These are phyloP conservation scores for Heteropelma amictum DNA, from an alignment of 2,888 invertebrate species.

Conservation along the genomic window DNA sequence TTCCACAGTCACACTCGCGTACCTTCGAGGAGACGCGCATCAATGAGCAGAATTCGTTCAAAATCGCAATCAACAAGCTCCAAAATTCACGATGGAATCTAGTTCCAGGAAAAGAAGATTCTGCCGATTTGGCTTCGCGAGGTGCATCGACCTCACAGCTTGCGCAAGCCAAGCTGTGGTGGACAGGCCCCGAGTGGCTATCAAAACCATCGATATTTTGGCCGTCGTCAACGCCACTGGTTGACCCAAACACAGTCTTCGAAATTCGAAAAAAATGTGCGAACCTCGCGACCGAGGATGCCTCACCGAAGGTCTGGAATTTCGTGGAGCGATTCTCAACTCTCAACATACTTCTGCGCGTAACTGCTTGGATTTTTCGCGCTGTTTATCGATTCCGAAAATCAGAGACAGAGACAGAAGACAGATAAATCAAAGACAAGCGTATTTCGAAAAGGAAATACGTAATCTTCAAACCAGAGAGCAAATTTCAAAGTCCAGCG, in stretches of 20 bases:
- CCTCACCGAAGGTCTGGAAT: not conserved
- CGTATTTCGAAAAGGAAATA: conserved; percentile 26
- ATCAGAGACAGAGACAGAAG: not conserved
- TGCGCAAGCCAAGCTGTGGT: conserved; percentile 21
- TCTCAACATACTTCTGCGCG: conserved; percentile 8
- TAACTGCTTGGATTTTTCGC: conserved; percentile 14
- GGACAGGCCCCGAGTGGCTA: conserved; percentile 42
- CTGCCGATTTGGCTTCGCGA: conserved; percentile 50
- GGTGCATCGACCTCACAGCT: conserved; percentile 32
- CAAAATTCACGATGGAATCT: conserved; percentile 58
- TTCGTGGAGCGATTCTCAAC: conserved; percentile 21
- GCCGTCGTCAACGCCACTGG: conserved; percentile 24
- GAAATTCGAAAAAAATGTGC: conserved; percentile 6
- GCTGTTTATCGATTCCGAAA: not conserved
- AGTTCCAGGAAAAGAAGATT: conserved; percentile 51
- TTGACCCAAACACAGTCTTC: not conserved
- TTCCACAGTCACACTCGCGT: conserved; percentile 48
- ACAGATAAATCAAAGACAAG: conserved; percentile 23
- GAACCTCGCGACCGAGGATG: not conserved
- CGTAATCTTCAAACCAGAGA: not conserved
- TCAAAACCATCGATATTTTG: conserved; percentile 10
- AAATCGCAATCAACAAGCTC: conserved; percentile 59
- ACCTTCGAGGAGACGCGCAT: conserved; percentile 42
- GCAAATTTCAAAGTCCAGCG: conserved; percentile 17
- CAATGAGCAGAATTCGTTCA: conserved; percentile 61